phyloP scores from a whole-genome alignment of 1,140 invertebrate genomes.

The Macrobrachium nipponense region DNA sequence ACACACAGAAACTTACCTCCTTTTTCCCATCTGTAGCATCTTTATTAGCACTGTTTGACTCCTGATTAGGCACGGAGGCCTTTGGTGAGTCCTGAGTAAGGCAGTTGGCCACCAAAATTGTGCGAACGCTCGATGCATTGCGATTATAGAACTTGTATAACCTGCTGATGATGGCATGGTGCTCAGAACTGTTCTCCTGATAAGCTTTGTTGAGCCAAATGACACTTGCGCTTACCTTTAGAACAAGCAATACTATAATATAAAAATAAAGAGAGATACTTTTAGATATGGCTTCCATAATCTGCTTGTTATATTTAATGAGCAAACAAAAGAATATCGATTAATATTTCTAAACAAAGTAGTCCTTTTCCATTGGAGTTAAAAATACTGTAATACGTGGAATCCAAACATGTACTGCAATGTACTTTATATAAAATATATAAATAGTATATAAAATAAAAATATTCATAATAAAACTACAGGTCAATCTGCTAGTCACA shows the following conservation, averaged over 20 bases:
- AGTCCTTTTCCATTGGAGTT: too few species aligned
- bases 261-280: too few species aligned
- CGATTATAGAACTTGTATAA: constrained; percentile 85
- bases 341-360: too few species aligned
- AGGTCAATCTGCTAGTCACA: too few species aligned
- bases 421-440: too few species aligned
- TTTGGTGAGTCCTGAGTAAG: constrained; percentile 67
- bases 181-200: constrained; percentile 78
- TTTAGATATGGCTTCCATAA: too few species aligned
- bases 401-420: too few species aligned
- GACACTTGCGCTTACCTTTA: constrained; percentile 77
- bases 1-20: constrained; percentile 12
- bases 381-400: too few species aligned
- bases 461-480: too few species aligned
- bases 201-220: constrained; percentile 88
- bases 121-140: constrained; percentile 83
- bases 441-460: too few species aligned
- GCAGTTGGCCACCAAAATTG: constrained; percentile 82
- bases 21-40: constrained; percentile 9
- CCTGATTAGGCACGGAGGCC: constrained; percentile 16
- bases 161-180: constrained; percentile 83
- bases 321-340: too few species aligned
- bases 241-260: background rate
- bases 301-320: too few species aligned
- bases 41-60: background rate